Conservation (phyloP, 2,797 vertebrate species). For the Ara ararauna region DNA sequence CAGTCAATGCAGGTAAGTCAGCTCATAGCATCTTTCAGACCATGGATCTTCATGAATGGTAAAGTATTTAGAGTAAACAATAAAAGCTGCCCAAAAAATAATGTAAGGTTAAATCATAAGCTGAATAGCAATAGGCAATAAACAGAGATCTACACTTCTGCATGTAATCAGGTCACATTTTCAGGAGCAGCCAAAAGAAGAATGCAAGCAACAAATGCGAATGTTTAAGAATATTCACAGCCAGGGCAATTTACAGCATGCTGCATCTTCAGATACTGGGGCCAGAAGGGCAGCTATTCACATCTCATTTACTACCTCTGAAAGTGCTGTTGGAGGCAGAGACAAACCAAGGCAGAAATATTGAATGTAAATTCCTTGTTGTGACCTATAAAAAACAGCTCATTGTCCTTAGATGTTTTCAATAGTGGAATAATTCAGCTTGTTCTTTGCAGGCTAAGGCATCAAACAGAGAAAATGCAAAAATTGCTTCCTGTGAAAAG, state of each 20-base stretch:
- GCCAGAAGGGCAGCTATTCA: neutral
- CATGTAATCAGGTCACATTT: neutral
- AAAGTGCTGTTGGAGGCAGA: neutral
- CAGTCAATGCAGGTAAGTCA: neutral
- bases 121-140: neutral
- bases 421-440: neutral
- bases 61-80: neutral
- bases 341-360: slow-evolving; percentile 23
- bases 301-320: neutral
- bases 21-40: neutral
- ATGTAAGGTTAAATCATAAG: neutral
- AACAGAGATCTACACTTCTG: neutral
- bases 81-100: neutral
- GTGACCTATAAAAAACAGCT: neutral
- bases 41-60: neutral
- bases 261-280: neutral
- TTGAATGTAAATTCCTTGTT: neutral
- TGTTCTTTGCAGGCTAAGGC: neutral
- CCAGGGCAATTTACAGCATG: neutral
- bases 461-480: slow-evolving; percentile 5
- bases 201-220: neutral
- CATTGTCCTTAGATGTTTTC: neutral
- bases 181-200: neutral
- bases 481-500: neutral
- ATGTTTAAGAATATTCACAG: neutral